Evolutionary conservation across 2,888 invertebrate species (phyloP).

Genomic region (Rhopalosiphum nymphaeae): DNA sequence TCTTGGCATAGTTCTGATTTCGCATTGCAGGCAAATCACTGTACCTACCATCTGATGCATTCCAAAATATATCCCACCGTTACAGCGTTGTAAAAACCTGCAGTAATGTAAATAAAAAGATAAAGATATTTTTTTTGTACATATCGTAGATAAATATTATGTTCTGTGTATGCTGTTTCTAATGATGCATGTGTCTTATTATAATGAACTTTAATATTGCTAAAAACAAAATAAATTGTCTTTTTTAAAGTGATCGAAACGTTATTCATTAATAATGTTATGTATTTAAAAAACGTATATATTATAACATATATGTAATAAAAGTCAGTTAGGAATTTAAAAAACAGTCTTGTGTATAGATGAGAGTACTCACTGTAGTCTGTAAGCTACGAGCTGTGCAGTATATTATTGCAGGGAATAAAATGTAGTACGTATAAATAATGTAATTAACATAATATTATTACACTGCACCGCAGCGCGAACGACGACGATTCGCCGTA

Average conservation of each 20-base stretch:
- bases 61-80: not conserved
- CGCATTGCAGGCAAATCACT: not conserved
- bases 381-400: not conserved
- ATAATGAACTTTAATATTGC: not conserved
- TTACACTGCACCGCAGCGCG: not conserved
- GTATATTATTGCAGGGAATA: not conserved
- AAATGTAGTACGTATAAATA: not conserved
- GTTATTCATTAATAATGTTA: not conserved
- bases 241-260: not conserved
- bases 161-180: not conserved
- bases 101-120: not conserved
- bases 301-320: not conserved
- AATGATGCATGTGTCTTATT: not conserved
- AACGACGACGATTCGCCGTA: not conserved
- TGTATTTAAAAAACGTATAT: too few species aligned
- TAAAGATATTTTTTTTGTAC: not conserved
- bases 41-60: not conserved
- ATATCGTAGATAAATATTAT: not conserved
- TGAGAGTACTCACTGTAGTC: not conserved
- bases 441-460: slow-evolving; percentile 27
- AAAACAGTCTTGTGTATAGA: not conserved
- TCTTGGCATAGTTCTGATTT: not conserved
- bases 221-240: not conserved
- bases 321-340: not conserved
- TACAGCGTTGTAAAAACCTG: not conserved